Base-by-base conservation (phyloP, 2,113 vertebrate genomes). In the Bombycilla garrulus region DNA sequence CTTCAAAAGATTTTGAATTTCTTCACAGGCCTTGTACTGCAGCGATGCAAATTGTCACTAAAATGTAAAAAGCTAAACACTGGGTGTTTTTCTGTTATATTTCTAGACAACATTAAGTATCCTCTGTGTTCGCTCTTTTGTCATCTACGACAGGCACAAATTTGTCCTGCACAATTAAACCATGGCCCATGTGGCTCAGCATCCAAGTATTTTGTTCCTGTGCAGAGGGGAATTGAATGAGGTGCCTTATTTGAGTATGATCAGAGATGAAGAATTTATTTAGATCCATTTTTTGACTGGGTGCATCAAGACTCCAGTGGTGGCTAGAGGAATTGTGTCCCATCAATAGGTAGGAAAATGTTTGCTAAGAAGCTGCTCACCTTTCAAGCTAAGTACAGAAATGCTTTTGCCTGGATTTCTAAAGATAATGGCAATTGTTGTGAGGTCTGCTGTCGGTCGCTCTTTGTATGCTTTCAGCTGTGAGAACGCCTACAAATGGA, bases 401-500 rank as follows among this genome's bases (percentile, higher is more conserved):
- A 80, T 56, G n/a, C n/a, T 94, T 88, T 90, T 79, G 71, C 67
- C 26, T 80, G 53, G 25, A 3, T 80, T 26, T 22, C 24, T 90
- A 50, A 92, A 92, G 85, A 26, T 93, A 82, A 72, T 1, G 6
- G 76, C 31, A 69, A 44, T 45, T 50, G 71, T 81, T 24, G 5
- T 65, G 58, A 82, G 92, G 31, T 65, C 89, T 76, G 33, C 85
- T 86, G 36, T 76, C 0, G 2, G 40, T 74, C 35, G 1, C 50
- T 88, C 54, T 86, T 88, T 90, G 58, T 97, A 2, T 66, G 86
- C 62, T 73, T 90, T 92, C 90, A 96, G 90, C 79, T 95, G 62
- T 88, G 90, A 86, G 86, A 95, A 95, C 15, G 36, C 79, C 67
- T 94, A 48, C 88, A 83, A 90, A 86, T 94, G 95, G 93, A 95